These are phyloP conservation scores for Aphelenchoides besseyi DNA, from an alignment of 1,140 invertebrate genomes.

Conservation along the genomic window DNA sequence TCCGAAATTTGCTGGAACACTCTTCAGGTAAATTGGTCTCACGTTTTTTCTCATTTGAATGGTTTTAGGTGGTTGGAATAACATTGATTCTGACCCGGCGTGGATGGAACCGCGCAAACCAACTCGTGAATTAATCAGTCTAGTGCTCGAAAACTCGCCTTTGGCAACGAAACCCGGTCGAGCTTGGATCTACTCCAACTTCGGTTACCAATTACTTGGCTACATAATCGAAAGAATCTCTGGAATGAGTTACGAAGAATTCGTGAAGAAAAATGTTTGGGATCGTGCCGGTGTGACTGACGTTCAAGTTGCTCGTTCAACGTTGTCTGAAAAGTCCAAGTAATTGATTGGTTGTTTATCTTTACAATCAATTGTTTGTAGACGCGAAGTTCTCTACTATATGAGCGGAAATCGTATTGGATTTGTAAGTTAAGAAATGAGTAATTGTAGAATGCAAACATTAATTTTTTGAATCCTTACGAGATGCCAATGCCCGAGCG, in stretches of 20 bases:
- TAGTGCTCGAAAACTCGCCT: slow-evolving; percentile 48
- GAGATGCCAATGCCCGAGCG: slow-evolving; percentile 56
- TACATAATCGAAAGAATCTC: slow-evolving; percentile 57
- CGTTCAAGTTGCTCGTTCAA: slow-evolving; percentile 55
- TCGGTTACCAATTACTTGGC: slow-evolving; percentile 60
- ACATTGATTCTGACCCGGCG: slow-evolving; percentile 47
- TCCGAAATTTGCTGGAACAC: slow-evolving; percentile 59
- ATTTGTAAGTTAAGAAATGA: neutral
- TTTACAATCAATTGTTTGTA: slow-evolving; percentile 25
- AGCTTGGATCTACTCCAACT: slow-evolving; percentile 62
- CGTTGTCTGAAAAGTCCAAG: slow-evolving; percentile 55
- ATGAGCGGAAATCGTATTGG: slow-evolving; percentile 58
- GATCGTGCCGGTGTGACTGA: slow-evolving; percentile 52
- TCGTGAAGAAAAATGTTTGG: slow-evolving; percentile 60
- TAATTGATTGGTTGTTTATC: slow-evolving; percentile 23
- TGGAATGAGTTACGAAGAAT: slow-evolving; percentile 54
- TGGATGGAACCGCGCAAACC: slow-evolving; percentile 55
- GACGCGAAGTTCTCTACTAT: slow-evolving; percentile 61
- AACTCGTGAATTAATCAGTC: slow-evolving; percentile 51
- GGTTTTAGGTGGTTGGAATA: neutral
- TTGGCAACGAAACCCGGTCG: slow-evolving; percentile 48
- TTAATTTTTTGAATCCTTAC: slow-evolving; percentile 59
- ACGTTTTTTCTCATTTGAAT: neutral
- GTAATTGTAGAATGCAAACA: neutral
- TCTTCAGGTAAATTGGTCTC: slow-evolving; percentile 53